Base-by-base conservation (phyloP, 2,797 vertebrate genomes). In the Momotus momota region DNA sequence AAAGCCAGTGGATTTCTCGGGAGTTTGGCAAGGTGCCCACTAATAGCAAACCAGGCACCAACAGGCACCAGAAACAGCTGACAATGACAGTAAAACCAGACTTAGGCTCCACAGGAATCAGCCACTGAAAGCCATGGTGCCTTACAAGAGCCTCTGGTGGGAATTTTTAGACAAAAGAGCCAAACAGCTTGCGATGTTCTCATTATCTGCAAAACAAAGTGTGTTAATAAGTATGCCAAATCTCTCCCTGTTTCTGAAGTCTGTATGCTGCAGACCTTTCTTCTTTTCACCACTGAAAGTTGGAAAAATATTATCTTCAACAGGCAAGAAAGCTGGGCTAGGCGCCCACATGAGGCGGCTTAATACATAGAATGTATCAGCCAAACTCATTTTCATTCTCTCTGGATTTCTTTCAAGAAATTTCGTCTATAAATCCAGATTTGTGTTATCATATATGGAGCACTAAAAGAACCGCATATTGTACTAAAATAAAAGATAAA, bases 151-250 rank as follows among this genome's bases (percentile, higher is more conserved):
- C 31, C 87, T 95, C 95, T 97, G 81, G 81, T 97, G 93, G 89
- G 89, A 94, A 90, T 85, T 96, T 97, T 90, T 65, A 97, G 90
- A 97, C 94, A 98, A 98, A 98, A 97, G 95, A 92, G n/a, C 38
- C 78, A 97, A 97, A 86, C 88, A 97, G 96, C 84, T 98, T 97
- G 96, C 91, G 94, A 95, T 93, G 82, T 97, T 86, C 96, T 97
- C 95, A 97, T 98, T 98, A 97, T 97, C 92, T 95, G 90, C 89
- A 93, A 97, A 98, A 98, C 95, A 97, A 98, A 98, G 91, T 84
- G 67, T 85, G 85, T 70, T 97, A 91, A 81, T 94, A 96, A 97
- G 70, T 82, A 94, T 87, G 80, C 90, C 92, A 94, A 91, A 96
- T 94, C 4, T 19, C 25, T 89, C 85, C 49, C 40, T 87, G 72